Base-by-base conservation (phyloP, 2,113 vertebrate genomes). In the Rhabdornis inornatus region DNA sequence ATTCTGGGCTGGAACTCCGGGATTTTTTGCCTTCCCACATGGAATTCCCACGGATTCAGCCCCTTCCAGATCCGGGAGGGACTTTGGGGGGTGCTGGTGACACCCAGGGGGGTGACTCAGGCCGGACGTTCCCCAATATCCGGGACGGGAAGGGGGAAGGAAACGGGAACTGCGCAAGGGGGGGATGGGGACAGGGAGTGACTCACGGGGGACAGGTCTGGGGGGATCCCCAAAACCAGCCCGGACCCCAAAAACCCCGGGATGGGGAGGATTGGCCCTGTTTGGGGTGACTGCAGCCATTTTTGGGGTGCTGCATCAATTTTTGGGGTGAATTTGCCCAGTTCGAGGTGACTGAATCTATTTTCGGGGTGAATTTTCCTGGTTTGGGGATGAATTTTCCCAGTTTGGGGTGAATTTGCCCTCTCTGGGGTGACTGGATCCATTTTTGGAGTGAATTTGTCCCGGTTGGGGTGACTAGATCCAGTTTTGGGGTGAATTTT, bases 201-300 rank as follows among this genome's bases (percentile, higher is more conserved):
- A 33, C 37, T 39, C 35, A 6, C 55, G 16, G 10, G 75, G 45
- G 11, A 16, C 4, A 6, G n/a, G 10, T 4, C 9, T 5, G 40
- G 40, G 64, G 31, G 22, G 6, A 50, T 3, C 18, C 61, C 61
- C 13, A 31, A 64, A 31, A 13, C 28, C 61, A 61, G 10, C 50
- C 25, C 25, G 8, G 24, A 74, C 14, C n/a, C n/a, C 56, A 49
- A 47, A 30, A 3, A 11, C n/a, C n/a, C 19, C 15, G 13, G 30
- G 5, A 2, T 65, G 63, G 40, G 40, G 10, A 3, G 40, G 15
- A 15, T 14, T 19, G 3, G 0, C 16, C 50, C 30, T 8, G 12
- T 42, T n/a, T 13, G 33, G 18, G 33, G 10, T 17, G 40, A 45
- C 13, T 11, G 5, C 20, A 1, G 13, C 24, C 65, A 24, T 40